phyloP scores from a whole-genome alignment of 1,140 invertebrate genomes.

The Halotydeus destructor region DNA sequence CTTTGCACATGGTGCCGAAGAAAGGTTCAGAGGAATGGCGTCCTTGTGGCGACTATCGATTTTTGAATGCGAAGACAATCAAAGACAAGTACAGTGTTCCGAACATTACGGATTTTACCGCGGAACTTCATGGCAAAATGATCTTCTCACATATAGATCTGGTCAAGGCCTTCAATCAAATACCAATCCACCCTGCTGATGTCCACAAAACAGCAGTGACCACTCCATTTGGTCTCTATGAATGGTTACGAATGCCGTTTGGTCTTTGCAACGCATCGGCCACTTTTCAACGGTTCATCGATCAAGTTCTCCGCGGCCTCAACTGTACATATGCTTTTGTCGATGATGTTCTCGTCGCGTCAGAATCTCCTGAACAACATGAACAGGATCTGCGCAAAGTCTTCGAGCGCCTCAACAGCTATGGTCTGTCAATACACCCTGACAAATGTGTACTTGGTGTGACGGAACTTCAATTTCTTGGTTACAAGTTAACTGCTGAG shows the following conservation, averaged over 20 bases:
- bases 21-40: conserved; percentile 12
- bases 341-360: conserved; percentile 25
- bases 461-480: conserved; percentile 6
- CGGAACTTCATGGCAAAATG: conserved; percentile 6
- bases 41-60: conserved; percentile 20
- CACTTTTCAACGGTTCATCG: conserved; percentile 12
- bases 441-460: conserved; percentile 12
- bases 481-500: conserved; percentile 1
- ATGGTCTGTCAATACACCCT: conserved; percentile 20
- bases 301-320: conserved; percentile 8
- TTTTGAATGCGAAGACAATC: conserved; percentile 17
- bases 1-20: conserved; percentile 19
- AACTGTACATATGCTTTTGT: not conserved
- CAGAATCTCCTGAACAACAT: conserved; percentile 21
- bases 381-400: conserved; percentile 21
- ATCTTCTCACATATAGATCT: conserved; percentile 17
- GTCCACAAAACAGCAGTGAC: conserved; percentile 11
- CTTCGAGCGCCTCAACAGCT: conserved; percentile 20
- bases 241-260: conserved; percentile 13
- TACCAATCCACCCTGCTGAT: conserved; percentile 4
- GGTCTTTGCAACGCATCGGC: conserved; percentile 13
- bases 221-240: conserved; percentile 9
- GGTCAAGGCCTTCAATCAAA: conserved; percentile 16
- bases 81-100: conserved; percentile 19
- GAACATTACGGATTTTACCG: conserved; percentile 16